Base-by-base conservation (phyloP, 1,140 invertebrate species). In the Geopemphigus sp. region DNA sequence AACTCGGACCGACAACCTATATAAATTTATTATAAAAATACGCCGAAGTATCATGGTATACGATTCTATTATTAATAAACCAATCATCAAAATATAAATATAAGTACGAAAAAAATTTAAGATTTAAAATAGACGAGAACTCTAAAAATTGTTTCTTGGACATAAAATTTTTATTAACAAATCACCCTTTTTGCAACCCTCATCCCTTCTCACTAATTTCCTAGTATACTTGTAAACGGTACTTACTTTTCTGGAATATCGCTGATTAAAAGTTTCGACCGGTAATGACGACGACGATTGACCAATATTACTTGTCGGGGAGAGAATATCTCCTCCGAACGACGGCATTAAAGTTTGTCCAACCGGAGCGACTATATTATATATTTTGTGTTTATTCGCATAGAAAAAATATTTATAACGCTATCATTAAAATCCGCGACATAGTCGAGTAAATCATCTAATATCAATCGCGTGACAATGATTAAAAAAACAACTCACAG, bases 271-370 rank as follows among this genome's bases (percentile, higher is more conserved):
- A 45, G 14, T 24, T 39, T 59, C 17, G 59, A 24, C 3, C 5
- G 54, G 12, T 8, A 76, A n/a, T n/a, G n/a, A 24, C 14, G 72
- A 39, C 8, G 56, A 76, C 6, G 29, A 45, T 59, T 76, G 73
- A 59, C 10, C 47, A 11, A 12, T 24, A 5, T 22, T 59, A 15
- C n/a, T 68, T 0, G 19, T 24, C 17, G 56, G 73, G 8, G 73
- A 76, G 1, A 57, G 73, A 57, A 76, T 76, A 57, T 57, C 22
- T 5, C 73, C 22, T 5, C 73, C 73, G 10, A 59, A 57, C 8
- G 73, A 76, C n/a, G 73, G 73, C 10, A 76, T 14, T 8, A 76
- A 59, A 15, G 73, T 59, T 59, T 76, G 73, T 57, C 73, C 54
- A 17, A 57, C 14, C 0, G 73, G 73, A 17, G 32, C 56, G n/a